Evolutionary conservation across 2,888 invertebrate species (phyloP).

Genomic region (Seira sanloemensis): DNA sequence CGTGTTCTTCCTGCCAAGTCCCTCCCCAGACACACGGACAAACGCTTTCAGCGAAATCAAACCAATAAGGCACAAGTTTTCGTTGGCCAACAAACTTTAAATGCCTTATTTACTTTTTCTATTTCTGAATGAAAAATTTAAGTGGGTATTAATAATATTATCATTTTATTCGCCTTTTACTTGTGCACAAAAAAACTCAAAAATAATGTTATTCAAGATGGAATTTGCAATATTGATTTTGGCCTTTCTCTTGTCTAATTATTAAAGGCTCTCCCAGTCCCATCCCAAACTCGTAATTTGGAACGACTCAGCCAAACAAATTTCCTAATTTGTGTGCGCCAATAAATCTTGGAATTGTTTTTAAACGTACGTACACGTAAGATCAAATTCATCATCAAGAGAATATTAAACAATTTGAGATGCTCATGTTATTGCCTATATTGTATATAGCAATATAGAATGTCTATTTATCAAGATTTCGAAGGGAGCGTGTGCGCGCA

Average conservation of each 20-base stretch:
- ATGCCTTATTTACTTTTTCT: neutral
- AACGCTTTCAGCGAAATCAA: no score
- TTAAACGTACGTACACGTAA: neutral
- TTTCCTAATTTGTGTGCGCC: neutral
- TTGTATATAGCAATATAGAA: no score
- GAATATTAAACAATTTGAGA: neutral
- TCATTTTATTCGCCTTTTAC: neutral
- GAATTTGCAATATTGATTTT: neutral
- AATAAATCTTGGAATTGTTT: neutral
- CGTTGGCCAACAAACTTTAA: neutral
- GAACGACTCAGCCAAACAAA: no score
- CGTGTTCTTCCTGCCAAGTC: no score
- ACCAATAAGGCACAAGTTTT: neutral
- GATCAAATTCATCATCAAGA: slow-evolving; percentile 1
- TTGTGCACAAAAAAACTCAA: neutral
- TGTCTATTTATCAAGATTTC: neutral
- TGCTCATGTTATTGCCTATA: no score
- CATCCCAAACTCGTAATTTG: no score
- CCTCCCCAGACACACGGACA: no score
- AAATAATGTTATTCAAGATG: no score
- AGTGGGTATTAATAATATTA: neutral
- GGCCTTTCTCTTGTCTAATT: neutral
- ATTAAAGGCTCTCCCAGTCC: neutral
- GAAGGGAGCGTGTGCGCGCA: neutral
- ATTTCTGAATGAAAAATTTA: neutral